Base-by-base conservation (phyloP, 2,888 invertebrate species). In the Thymelicus acteon region DNA sequence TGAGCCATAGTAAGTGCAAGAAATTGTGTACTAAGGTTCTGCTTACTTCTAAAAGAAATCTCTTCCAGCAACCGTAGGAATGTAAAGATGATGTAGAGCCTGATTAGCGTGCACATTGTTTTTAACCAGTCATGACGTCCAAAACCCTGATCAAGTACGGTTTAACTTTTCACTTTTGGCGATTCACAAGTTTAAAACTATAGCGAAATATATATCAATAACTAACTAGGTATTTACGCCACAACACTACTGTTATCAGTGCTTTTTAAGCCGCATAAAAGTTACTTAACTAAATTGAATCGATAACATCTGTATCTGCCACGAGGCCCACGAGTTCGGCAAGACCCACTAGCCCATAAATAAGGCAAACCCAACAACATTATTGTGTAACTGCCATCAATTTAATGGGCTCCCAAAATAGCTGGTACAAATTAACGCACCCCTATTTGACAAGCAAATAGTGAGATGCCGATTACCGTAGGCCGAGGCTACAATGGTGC, bases 361-460 rank as follows among this genome's bases (percentile, higher is more conserved):
- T 64, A 65, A 65, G 65, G 60, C 60, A 31, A 60, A 62, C 69
- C 73, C 61, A 75, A 73, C 75, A 76, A 75, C 74, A 75, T 78
- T 73, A 76, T 78, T 76, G 77, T 72, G 72, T 76, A 73, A 74
- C 72, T 68, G 73, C 74, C 77, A 78, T 78, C 75, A 75, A 73
- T 74, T 75, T 78, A 80, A 84, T 82, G 80, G 79, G 74, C 79
- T 78, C 79, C 84, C 83, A 75, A 88, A 89, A 86, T 85, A 82
- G 80, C 79, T 75, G 72, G 75, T 79, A 81, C 86, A 81, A 85
- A 84, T 85, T 82, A 85, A 80, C 85, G 77, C 86, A 80, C 89
- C 89, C 88, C 81, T 88, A 82, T 88, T 89, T 89, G 86, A 82
- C 73, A 73, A 75, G 80, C 82, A 86, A 88, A 88, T 82, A 78